Base-by-base conservation (phyloP, 92 coral and sea anemone species). In the Phymanthus crucifer region DNA sequence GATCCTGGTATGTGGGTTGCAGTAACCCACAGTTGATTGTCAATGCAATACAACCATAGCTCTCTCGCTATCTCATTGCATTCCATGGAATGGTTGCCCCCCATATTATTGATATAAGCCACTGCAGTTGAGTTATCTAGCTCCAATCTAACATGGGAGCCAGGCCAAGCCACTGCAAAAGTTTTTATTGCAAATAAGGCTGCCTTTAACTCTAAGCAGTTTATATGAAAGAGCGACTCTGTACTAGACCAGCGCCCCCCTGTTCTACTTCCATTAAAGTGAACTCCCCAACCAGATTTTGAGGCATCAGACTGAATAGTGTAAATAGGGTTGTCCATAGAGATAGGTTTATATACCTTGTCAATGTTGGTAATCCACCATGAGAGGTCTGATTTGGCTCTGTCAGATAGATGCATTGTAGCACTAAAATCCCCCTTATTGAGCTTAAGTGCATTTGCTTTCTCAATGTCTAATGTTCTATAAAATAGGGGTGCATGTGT, bases 311-410 rank as follows among this genome's bases (percentile, higher is more conserved):
- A 50, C 58, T 50, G 58, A 19, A 17, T 19, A 50, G 58, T 50
- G 58, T 50, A n/a, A 19, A 50, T 50, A 50, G 58, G 58, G 58
- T 19, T 50, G 24, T 5, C 58, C 58, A 50, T 50, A 21, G 21
- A 1, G 14, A 50, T 50, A 0, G 57, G 57, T 50, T 50, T 50
- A 50, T 0, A 50, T 50, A n/a, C 58, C 58, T 50, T 50, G 14
- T 3, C 58, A 14, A 89, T 66, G 65, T 88, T 84, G 37, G 70
- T 43, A 32, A 61, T 54, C 89, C 89, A 88, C 86, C 89, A 81
- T 4, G 31, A 61, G 31, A 89, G 48, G 26, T 89, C 92, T 11
- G 37, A 1, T 58, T 54, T 75, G 0, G 79, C 87, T 64, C 35
- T 18, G 17, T 26, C 18, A 5, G 89, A 85, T 24, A 82, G 74